These are phyloP conservation scores for Lydus trimaculatus DNA, from an alignment of 2,888 invertebrate species.

Conservation along the genomic window DNA sequence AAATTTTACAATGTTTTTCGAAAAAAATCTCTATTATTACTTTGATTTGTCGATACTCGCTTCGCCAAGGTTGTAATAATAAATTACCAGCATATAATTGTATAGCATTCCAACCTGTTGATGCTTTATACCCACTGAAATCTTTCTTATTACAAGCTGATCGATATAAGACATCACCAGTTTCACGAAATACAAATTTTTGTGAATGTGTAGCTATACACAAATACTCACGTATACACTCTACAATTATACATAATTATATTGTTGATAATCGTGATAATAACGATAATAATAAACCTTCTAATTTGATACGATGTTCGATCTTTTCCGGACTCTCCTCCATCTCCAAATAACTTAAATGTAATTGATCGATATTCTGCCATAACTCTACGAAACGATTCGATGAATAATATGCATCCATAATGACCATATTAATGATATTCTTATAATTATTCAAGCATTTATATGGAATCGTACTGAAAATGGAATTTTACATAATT, in stretches of 20 bases:
- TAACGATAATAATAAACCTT: slow-evolving; percentile 64
- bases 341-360: slow-evolving; percentile 80
- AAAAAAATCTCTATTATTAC: slow-evolving; percentile 62
- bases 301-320: slow-evolving; percentile 76
- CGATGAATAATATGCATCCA: slow-evolving; percentile 63
- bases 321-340: slow-evolving; percentile 82
- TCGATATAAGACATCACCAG: slow-evolving; percentile 76
- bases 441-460: neutral
- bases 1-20: neutral
- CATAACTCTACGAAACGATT: slow-evolving; percentile 73
- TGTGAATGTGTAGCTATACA: slow-evolving; percentile 79
- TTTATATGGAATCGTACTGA: neutral
- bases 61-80: slow-evolving; percentile 87
- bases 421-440: slow-evolving; percentile 55
- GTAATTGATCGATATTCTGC: slow-evolving; percentile 76
- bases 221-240: slow-evolving; percentile 79
- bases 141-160: slow-evolving; percentile 74
- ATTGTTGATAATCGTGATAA: slow-evolving; percentile 9
- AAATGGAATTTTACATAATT: neutral
- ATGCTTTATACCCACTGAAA: slow-evolving; percentile 83
- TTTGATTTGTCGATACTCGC: slow-evolving; percentile 82
- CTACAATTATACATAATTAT: slow-evolving; percentile 63
- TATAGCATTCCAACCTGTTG: slow-evolving; percentile 83
- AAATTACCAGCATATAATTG: slow-evolving; percentile 87
- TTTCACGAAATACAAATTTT: slow-evolving; percentile 80